Evolutionary conservation across 2,113 vertebrate genomes (phyloP), one percentile per base, ranked within the genome.

Genomic region (Meriones unguiculatus): DNA sequence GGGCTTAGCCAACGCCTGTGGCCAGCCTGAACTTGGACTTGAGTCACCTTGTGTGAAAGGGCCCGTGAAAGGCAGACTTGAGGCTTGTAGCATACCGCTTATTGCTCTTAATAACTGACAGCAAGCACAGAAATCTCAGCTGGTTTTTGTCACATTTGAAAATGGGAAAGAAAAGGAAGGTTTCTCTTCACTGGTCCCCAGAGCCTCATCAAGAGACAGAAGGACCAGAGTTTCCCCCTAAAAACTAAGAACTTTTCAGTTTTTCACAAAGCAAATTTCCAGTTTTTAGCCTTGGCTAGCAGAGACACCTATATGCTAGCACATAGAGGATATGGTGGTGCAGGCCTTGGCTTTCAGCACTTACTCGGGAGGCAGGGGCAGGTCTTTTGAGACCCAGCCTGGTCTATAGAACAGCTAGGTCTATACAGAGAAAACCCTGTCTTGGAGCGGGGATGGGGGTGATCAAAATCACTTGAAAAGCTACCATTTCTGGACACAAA

Each of bases 21-120:
- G 35, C 22, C 69, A 54, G 84, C 32, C 82, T 91, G 67, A 95
- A 95, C 77, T 67, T 93, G 65, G 89, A 95, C 62, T 93, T 77
- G 67, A 93, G 52, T 72, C 30, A 25, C n/a, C 20, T 81, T 59
- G 86, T 35, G 8, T 73, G 38, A 94, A 81, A 90, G 20, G 38
- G 1, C 15, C 8, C 41, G 0, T 22, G 52, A n/a, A 87, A 96
- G 54, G 17, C 1, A 1, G 62, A 92, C 38, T 46, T 78, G 73
- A 69, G 52, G 38, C 41, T 46, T 81, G 2, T 8, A 28, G 10
- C 72, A 62, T 62, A 41, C 7, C 38, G 32, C 25, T 8, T 65
- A 41, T 46, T 80, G 59, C 57, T 80, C 73, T 8, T 22, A 89
- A 86, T 76, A 59, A 91, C 0, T 25, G 73, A 54, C 22, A 46